Evolutionary conservation across 2,797 vertebrate species (phyloP).

Genomic region (Rhadinocentrus ornatus): DNA sequence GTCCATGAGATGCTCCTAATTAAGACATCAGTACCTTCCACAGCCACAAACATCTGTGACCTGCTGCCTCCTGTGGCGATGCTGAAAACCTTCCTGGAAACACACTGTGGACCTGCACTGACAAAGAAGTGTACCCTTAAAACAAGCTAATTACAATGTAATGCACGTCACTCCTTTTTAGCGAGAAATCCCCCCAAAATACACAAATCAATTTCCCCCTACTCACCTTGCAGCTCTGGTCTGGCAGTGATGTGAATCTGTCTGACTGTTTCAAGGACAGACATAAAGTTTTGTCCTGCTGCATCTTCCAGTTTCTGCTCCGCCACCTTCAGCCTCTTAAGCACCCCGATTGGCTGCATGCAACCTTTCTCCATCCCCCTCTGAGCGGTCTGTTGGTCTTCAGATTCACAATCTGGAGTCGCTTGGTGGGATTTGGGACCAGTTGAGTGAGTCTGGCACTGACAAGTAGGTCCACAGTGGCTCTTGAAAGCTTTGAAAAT

Average conservation of each 20-base stretch:
- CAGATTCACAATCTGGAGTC: slow-evolving; percentile 20
- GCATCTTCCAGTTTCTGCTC: slow-evolving; percentile 24
- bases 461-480: slow-evolving; percentile 42
- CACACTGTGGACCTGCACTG: slow-evolving; percentile 79
- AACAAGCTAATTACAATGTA: neutral
- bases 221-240: slow-evolving; percentile 82
- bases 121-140: neutral
- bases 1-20: neutral
- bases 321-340: slow-evolving; percentile 14
- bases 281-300: slow-evolving; percentile 52
- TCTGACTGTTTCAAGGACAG: slow-evolving; percentile 72
- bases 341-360: slow-evolving; percentile 8
- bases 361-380: slow-evolving; percentile 16
- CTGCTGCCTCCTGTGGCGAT: slow-evolving; percentile 71
- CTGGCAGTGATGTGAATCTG: slow-evolving; percentile 80
- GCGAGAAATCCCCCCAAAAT: neutral
- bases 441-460: slow-evolving; percentile 42
- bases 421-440: slow-evolving; percentile 24
- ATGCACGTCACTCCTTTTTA: neutral
- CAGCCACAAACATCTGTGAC: slow-evolving; percentile 78
- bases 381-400: slow-evolving; percentile 28
- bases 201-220: neutral
- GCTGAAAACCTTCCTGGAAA: slow-evolving; percentile 80
- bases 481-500: slow-evolving; percentile 74
- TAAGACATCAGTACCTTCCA: slow-evolving; percentile 79